Evolutionary conservation across 2,888 invertebrate species (phyloP), one percentile per base, ranked within the genome.

Genomic region (Selenia dentaria): DNA sequence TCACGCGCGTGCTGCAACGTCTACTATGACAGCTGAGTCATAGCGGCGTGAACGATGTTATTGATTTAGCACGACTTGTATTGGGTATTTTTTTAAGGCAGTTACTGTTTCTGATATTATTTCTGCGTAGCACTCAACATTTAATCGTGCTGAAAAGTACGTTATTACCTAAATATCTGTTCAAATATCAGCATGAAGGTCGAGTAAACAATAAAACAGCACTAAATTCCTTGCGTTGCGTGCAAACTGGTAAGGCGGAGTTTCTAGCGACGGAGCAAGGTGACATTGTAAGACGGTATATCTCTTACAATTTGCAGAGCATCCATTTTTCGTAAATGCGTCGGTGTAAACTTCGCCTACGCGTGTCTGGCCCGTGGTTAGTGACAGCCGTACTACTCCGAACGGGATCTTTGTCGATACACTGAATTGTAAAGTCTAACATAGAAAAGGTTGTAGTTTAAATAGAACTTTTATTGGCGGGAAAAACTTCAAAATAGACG

Each of bases 311-410:
- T 36, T 49, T 43, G 35, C 49, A 24, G 43, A 8, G 43, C 49
- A 31, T 43, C 39, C 49, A 49, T 49, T 49, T 49, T 49, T 49
- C 47, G 43, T 36, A 39, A 39, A 43, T 16, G 42, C 43, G 49
- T 49, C 43, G 49, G 49, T 43, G 42, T 39, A 39, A 39, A 39
- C 22, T 32, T 43, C 49, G 49, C 49, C 49, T 36, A 49, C 49
- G 43, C 49, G 16, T 35, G 38, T 39, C 32, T 32, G 34, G 20
- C 3, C 25, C 16, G 24, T 11, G 26, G 33, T 13, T 27, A 35
- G 34, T 25, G 48, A 42, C 42, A 38, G 48, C 38, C 9, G 26
- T 16, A 34, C 42, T 43, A 48, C 38, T 42, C 42, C 6, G 42
- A 43, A 48, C 37, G 13, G 36, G 28, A 5, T 12, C 26, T 44